phyloP scores from a whole-genome alignment of 2,113 vertebrate genomes.

The Argyrosomus japonicus region DNA sequence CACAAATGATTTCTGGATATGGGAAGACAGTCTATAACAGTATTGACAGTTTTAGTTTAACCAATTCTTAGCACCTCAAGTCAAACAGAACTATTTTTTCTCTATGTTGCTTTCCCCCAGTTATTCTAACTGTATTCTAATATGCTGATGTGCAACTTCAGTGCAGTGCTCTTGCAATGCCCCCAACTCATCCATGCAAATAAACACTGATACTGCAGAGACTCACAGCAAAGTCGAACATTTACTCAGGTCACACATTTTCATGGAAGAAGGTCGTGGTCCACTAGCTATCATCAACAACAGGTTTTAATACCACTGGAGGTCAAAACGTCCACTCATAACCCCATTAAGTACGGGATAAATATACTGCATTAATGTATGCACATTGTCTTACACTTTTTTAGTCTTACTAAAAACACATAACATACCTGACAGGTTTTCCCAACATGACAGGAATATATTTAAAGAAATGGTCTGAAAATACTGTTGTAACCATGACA shows the following conservation, averaged over 20 bases:
- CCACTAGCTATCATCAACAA: not conserved
- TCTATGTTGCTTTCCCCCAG: not conserved
- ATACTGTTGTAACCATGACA: not conserved
- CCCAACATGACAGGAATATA: not conserved
- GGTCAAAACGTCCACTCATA: not conserved
- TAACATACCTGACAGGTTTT: not conserved
- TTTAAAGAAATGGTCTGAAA: not conserved
- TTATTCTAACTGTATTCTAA: not conserved
- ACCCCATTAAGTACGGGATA: not conserved
- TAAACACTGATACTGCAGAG: not conserved
- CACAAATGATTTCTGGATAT: constrained; percentile 13
- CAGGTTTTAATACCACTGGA: not conserved
- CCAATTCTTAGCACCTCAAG: not conserved
- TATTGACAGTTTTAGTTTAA: not conserved
- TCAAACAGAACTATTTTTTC: not conserved
- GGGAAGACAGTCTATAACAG: not conserved
- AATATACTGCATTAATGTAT: not conserved
- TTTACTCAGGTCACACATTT: constrained; percentile 41
- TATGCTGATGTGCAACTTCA: not conserved
- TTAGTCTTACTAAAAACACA: not conserved
- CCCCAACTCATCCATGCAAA: not conserved
- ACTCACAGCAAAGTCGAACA: constrained; percentile 13
- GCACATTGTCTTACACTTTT: not conserved
- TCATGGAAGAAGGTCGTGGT: not conserved
- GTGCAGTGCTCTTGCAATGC: not conserved